Base-by-base conservation (phyloP, 2,797 vertebrate species). In the Pithecia hirsuta region DNA sequence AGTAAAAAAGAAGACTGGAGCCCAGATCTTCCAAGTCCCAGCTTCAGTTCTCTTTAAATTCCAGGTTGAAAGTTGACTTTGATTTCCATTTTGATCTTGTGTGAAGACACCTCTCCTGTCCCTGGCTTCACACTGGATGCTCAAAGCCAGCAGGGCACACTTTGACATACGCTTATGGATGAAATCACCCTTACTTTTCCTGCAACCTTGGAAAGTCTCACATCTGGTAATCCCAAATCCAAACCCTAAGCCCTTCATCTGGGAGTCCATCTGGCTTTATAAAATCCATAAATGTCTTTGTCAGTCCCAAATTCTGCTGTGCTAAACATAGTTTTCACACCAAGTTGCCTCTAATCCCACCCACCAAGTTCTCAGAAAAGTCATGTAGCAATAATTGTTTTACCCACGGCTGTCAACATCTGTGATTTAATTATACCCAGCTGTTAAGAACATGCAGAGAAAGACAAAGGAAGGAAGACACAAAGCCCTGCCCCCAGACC, bases 291-390 rank as follows among this genome's bases (percentile, higher is more conserved):
- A 93, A 94, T 33, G 19, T 74, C n/a, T 41, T 59, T 81, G 57
- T 94, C n/a, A 61, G 33, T 48, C 52, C 24, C 39, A 41, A 88
- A 4, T 85, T 93, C 80, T 85, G 36, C 85, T 82, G 36, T 36
- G 17, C 5, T 88, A 57, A 82, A 89, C 28, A 75, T 7, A 86
- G 46, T 78, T 90, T 95, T 52, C 44, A 55, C 39, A 61, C 70
- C 19, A 64, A 55, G 26, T 33, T 96, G 33, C 33, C 41, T 67
- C 26, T 41, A 30, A 93, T 93, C 64, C 95, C 93, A 95, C 80
- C 87, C 88, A 95, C 55, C 3, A 13, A 79, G 36, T 93, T 96
- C 92, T 90, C 87, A 90, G 80, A 96, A 95, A 57, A 95, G 36
- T 59, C n/a, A 28, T 22, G 81, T 78, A 83, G n/a, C 81, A 96